phyloP scores from a whole-genome alignment of 2,113 vertebrate species.

The Nicator chloris region DNA sequence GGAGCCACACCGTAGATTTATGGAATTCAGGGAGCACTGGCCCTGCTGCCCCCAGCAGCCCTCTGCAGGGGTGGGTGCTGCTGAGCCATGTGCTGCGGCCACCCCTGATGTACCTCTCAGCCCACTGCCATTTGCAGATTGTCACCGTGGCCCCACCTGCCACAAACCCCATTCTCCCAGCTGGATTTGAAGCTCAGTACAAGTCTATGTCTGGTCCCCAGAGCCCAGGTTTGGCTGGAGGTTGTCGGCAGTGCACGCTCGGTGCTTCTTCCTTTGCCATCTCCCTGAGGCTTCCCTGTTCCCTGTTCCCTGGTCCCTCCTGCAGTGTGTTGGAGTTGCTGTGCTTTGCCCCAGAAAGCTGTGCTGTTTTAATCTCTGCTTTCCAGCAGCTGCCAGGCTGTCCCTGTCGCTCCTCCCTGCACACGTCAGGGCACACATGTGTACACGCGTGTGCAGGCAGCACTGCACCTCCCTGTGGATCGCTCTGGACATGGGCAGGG shows the following conservation, averaged over 20 bases:
- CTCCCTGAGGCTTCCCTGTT: background rate
- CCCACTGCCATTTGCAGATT: background rate
- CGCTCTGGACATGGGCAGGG: background rate
- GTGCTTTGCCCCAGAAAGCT: conserved; percentile 12
- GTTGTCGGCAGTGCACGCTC: fast-evolving
- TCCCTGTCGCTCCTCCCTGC: background rate
- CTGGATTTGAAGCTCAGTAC: background rate
- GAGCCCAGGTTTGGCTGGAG: background rate
- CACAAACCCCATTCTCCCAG: background rate
- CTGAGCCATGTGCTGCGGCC: background rate
- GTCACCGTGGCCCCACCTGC: background rate
- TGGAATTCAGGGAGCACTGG: background rate
- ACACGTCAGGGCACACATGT: background rate
- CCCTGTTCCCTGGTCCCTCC: background rate
- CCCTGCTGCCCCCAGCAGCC: background rate
- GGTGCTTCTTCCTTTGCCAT: background rate
- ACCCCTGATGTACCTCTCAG: background rate
- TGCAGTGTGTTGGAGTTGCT: background rate
- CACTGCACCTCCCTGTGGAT: fast-evolving
- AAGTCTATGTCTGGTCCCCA: background rate
- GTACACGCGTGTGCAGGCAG: background rate
- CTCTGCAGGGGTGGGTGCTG: background rate
- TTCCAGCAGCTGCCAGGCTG: background rate
- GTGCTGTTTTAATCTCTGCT: background rate
- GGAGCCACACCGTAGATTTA: fast-evolving